Evolutionary conservation across 2,113 vertebrate species (phyloP).

Genomic region (Motacilla tschutschensis): DNA sequence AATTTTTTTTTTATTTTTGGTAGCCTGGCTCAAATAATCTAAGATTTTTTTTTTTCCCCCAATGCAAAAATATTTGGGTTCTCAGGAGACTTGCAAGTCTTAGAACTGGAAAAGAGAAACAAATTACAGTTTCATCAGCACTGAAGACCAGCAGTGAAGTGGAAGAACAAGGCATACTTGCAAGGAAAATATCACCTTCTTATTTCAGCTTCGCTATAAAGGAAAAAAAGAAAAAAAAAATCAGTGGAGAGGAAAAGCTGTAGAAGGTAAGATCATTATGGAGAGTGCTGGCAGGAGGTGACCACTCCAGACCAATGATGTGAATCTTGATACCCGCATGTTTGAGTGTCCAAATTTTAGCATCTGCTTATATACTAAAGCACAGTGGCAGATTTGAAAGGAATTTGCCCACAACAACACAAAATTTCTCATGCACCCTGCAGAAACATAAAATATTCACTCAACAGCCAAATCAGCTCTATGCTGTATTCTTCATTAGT

Average conservation of each 20-base stretch:
- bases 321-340: background rate
- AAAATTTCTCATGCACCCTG: background rate
- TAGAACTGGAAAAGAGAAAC: background rate
- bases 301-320: fast-evolving
- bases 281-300: background rate
- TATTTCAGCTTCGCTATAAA: background rate
- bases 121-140: background rate
- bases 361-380: background rate
- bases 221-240: background rate
- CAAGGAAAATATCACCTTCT: background rate
- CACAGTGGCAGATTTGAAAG: background rate
- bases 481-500: background rate
- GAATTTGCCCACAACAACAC: background rate
- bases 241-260: background rate
- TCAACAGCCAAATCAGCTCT: background rate
- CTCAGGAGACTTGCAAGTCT: background rate
- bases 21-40: background rate
- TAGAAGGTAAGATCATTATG: background rate
- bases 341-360: background rate
- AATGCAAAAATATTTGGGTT: background rate
- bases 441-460: background rate
- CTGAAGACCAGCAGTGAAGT: background rate
- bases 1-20: background rate
- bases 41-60: background rate
- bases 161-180: background rate